Conservation (phyloP, 2,113 vertebrate genomes). For the Periophthalmodon schlosseri region DNA sequence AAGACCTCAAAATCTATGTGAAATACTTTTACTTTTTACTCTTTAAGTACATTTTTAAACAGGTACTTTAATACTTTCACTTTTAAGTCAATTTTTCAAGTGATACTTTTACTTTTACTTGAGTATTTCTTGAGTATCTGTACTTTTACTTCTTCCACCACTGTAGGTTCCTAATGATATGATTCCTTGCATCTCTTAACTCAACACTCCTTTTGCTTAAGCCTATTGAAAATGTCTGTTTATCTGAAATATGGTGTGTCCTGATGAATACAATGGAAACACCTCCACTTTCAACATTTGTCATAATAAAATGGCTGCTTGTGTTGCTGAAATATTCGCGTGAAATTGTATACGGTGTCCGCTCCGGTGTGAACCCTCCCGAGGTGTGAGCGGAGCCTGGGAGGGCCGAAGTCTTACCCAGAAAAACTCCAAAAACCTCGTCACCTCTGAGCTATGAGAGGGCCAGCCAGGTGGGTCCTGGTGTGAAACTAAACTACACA, state of each 20-base stretch:
- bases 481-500: slow-evolving; percentile 40
- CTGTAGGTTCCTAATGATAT: too few relatives aligned
- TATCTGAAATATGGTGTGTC: neutral
- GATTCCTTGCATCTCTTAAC: neutral
- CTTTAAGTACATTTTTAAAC: too few relatives aligned
- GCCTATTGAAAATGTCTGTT: neutral
- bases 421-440: slow-evolving; percentile 22
- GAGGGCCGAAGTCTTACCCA: slow-evolving; percentile 47
- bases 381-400: slow-evolving; percentile 47
- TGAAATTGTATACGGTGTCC: slow-evolving; percentile 63
- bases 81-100: too few relatives aligned
- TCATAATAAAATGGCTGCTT: slow-evolving; percentile 35
- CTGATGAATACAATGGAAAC: neutral
- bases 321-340: slow-evolving; percentile 50
- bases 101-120: too few relatives aligned
- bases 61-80: too few relatives aligned
- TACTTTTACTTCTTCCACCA: too few relatives aligned
- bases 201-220: neutral
- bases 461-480: slow-evolving; percentile 66
- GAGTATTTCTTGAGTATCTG: too few relatives aligned
- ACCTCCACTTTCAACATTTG: slow-evolving; percentile 3
- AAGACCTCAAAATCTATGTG: too few relatives aligned
- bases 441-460: slow-evolving; percentile 43
- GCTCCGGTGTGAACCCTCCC: slow-evolving; percentile 47
- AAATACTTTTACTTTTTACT: too few relatives aligned